A percentile compares a stretch with the other conserved stretches of the same genome.
These are phyloP conservation scores for Momotus momota DNA, from an alignment of 2,797 vertebrate species.

Conservation along the genomic window DNA sequence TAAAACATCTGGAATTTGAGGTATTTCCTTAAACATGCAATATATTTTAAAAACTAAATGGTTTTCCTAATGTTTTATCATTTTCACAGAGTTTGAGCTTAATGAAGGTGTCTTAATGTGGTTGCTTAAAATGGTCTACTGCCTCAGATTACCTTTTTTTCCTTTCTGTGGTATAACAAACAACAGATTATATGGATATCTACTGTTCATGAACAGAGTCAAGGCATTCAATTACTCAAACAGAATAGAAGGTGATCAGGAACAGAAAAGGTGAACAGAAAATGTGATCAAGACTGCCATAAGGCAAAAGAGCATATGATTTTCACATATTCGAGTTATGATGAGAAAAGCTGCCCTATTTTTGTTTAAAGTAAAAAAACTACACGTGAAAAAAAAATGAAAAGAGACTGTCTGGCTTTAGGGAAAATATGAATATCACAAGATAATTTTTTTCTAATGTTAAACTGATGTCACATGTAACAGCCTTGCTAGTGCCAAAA, in stretches of 20 bases:
- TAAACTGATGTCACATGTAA: background rate
- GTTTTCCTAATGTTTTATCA: background rate
- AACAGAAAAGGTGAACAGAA: background rate
- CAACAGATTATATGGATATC: background rate
- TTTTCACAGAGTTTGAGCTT: background rate
- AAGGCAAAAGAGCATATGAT: rapidly evolving
- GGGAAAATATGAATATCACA: background rate
- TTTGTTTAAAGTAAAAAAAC: background rate
- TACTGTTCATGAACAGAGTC: background rate
- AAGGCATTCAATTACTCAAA: background rate
- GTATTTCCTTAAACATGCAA: background rate
- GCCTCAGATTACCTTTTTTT: background rate
- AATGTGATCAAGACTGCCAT: background rate
- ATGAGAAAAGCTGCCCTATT: background rate
- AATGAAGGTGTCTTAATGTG: background rate
- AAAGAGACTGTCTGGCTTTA: background rate
- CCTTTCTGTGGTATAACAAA: background rate
- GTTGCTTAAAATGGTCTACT: background rate
- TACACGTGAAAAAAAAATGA: background rate
- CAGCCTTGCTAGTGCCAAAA: background rate
- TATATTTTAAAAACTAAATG: background rate
- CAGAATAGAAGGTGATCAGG: background rate
- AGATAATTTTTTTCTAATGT: background rate
- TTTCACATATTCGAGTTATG: background rate
- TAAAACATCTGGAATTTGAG: background rate